Evolutionary conservation across 2,888 invertebrate genomes (phyloP), one percentile per base, ranked within the genome.

Genomic region (Deilephila elpenor): DNA sequence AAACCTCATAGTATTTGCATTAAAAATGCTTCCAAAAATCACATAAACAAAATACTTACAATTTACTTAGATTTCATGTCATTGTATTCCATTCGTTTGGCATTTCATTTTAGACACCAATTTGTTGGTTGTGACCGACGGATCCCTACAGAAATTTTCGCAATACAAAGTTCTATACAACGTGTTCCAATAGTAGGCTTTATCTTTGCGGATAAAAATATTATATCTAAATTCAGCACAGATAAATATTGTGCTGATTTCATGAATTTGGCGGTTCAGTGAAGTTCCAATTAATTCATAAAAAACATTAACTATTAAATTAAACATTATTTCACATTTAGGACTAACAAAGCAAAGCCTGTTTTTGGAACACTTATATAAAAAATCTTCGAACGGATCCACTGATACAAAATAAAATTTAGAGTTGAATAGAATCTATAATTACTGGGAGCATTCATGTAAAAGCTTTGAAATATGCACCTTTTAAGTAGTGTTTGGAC

Each of bases 21-120:
- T 56, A 56, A 56, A 44, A 64, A 64, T 37, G n/a, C 4, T 44
- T 64, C 37, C 56, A 37, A 64, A 37, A 64, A 44, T 29, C 32
- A 61, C 34, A 32, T 64, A 64, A 67, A 67, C 44, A 67, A 51
- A 67, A 25, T 29, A 51, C 67, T 67, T 25, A 67, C 20, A 51
- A 25, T 25, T 25, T 44, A 64, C 11, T 67, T 64, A 67, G 25
- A 51, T 44, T 17, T 17, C 51, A 44, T 67, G 51, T 67, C 67
- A 67, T 67, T 67, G 44, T 67, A 44, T 67, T 67, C 5, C 25
- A 51, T 67, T 67, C 25, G 7, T 67, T 67, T 37, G 64, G 44
- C 20, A 67, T 51, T 44, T 20, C n/a, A 20, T 51, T 25, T 67
- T 17, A 25, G 19, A 62, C n/a, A 11, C 37, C 34, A 37, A 62